Base-by-base conservation (phyloP, 1,140 invertebrate species). In the Eriocheir sinensis region DNA sequence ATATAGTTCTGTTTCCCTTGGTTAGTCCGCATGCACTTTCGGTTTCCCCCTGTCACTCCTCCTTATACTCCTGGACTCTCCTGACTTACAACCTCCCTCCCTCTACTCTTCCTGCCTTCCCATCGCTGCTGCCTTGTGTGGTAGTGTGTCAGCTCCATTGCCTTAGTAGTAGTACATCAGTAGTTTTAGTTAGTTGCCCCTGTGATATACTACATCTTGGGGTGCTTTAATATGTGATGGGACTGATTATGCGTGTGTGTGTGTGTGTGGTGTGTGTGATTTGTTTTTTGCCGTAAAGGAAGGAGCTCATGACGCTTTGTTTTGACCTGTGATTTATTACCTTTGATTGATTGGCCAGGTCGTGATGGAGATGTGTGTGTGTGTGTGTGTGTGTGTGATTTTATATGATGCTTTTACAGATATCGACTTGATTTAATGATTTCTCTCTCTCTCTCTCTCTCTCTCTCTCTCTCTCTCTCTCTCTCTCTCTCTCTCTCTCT, bases 51-150 rank as follows among this genome's bases (percentile, higher is more conserved):
- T n/a, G n/a, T n/a, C n/a, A n/a, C n/a, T n/a, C n/a, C n/a, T n/a
- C n/a, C n/a, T n/a, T n/a, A n/a, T n/a, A n/a, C n/a, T n/a, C n/a
- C n/a, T n/a, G n/a, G n/a, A n/a, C n/a, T n/a, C n/a, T n/a, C n/a
- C n/a, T n/a, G n/a, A n/a, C n/a, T n/a, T 93, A 8, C 8, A 34
- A 12, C 30, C 72, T 41, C 40, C 41, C 27, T 44, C 48, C 21
- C 60, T 72, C 53, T 60, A 60, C 53, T 60, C 60, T 72, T 72
- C 60, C 60, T 21, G 60, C 60, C 60, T 72, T 72, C 60, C 60
- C 60, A n/a, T n/a, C n/a, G n/a, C n/a, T n/a, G 60, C 60, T 21
- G 4, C 60, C 27, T 72, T n/a, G 60, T 72, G 60, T 72, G 60
- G 60, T 72, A 72, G 60, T 72, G 48, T 53, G 60, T n/a, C 27